A percentile compares a stretch with the other conserved stretches of the same genome.
These are phyloP conservation scores for Phocoena phocoena DNA, from an alignment of 2,113 vertebrate species.

Conservation along the genomic window DNA sequence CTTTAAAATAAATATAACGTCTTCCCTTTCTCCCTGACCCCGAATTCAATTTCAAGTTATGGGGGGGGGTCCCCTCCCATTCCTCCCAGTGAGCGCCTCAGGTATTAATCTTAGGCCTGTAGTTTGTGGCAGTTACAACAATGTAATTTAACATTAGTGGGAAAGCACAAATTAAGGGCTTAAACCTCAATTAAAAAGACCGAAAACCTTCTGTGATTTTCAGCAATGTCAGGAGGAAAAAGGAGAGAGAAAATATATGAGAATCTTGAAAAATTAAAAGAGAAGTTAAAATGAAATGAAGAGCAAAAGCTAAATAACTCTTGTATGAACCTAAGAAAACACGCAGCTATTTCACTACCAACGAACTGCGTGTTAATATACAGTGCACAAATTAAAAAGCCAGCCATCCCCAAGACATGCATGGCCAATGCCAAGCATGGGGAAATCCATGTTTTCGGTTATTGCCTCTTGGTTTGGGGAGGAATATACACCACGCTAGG, in stretches of 20 bases:
- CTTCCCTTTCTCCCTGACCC: not conserved
- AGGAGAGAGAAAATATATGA: not conserved
- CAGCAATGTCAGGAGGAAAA: not conserved
- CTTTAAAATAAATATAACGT: not conserved
- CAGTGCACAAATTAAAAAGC: accelerated
- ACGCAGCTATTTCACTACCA: accelerated
- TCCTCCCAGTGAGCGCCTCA: not conserved
- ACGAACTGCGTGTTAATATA: accelerated
- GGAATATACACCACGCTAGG: accelerated
- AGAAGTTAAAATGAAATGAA: not conserved
- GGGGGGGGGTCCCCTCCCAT: not conserved
- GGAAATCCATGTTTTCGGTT: accelerated
- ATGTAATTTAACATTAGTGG: no score
- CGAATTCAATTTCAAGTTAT: not conserved
- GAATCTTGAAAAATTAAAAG: not conserved
- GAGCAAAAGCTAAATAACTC: accelerated
- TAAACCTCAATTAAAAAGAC: not conserved
- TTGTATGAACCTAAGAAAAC: accelerated
- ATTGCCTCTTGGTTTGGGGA: accelerated
- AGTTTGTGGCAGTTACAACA: not conserved
- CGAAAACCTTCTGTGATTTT: not conserved
- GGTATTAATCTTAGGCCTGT: not conserved
- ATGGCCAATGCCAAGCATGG: accelerated
- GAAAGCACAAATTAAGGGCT: no score
- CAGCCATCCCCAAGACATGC: not conserved